These are phyloP conservation scores for Torymus aiolomorphi DNA, from an alignment of 2,888 invertebrate genomes.

Conservation along the genomic window DNA sequence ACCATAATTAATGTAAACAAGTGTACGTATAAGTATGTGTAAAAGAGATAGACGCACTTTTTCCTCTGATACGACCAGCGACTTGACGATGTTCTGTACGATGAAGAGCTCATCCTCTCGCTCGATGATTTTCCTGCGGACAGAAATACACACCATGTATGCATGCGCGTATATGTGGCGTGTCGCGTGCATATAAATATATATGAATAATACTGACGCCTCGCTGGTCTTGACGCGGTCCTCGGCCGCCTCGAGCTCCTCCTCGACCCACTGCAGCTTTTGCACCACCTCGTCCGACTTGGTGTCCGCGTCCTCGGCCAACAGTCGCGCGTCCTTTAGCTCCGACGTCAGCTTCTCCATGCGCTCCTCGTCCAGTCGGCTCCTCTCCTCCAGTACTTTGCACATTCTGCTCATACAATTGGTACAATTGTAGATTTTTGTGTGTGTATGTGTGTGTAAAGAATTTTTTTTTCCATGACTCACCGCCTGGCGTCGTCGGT, in stretches of 20 bases:
- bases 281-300: constrained; percentile 85
- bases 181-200: too few species aligned
- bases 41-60: constrained; percentile 66
- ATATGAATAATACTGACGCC: constrained; percentile 73
- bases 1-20: neutral
- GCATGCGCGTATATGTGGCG: too few species aligned
- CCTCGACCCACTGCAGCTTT: constrained; percentile 83
- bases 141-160: neutral
- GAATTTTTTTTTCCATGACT: neutral
- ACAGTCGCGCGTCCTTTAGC: constrained; percentile 82
- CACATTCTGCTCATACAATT: constrained; percentile 76
- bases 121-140: constrained; percentile 72
- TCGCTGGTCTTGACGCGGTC: constrained; percentile 83
- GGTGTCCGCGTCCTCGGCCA: constrained; percentile 83
- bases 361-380: constrained; percentile 82
- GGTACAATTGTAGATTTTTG: neutral
- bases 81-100: constrained; percentile 74
- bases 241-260: constrained; percentile 83
- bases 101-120: constrained; percentile 74
- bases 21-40: neutral
- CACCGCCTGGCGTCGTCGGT: constrained; percentile 85
- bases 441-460: too few species aligned
- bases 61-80: constrained; percentile 73
- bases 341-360: constrained; percentile 81
- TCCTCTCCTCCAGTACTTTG: constrained; percentile 81